Base-by-base conservation (phyloP, 2,113 vertebrate species). In the Apodemus speciosus region DNA sequence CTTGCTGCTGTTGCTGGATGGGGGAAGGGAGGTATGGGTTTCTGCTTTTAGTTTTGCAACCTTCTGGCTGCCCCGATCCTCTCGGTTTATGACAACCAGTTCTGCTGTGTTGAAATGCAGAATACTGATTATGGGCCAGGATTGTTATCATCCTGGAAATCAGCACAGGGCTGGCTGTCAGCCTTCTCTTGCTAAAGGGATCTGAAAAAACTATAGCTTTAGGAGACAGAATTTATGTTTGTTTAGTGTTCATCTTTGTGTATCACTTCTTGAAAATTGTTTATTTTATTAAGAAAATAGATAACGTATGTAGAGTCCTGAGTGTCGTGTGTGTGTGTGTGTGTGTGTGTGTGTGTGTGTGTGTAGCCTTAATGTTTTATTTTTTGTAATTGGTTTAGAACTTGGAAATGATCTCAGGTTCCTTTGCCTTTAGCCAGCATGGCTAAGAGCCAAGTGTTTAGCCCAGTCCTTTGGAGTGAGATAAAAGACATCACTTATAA, bases 261-360 rank as follows among this genome's bases (percentile, higher is more conserved):
- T 56, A 43, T 51, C 49, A 32, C 76, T 93, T 80, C 35, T 92
- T 88, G 79, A n/a, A 16, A n/a, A 40, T 69, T 81, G 9, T 64
- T 90, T 85, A 46, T 84, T 84, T 84, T 88, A 32, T 84, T 85
- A 87, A 90, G 80, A 88, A 95, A 87, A 83, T 32, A 68, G 51
- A 14, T 58, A 56, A 79, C 49, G 30, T 13, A 40, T 51, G 21
- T 18, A 73, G 85, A 77, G 35, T 60, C 68, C 38, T 64, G 3
- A 15, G 16, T 35, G 56, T 25, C n/a, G 4, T 25, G 38, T 83
- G 77, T 80, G 53, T 80, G 49, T 79, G 30, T 53, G 6, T 75
- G 43, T 75, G 43, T 49, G 23, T 77, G 53, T 51, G 73, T 30
- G 40, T 49, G 75, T 35, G 46, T 76, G 49, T 53, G 32, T 79